Conservation (phyloP, 1,140 invertebrate genomes). For the Pseudomyrmex flavicornis region DNA sequence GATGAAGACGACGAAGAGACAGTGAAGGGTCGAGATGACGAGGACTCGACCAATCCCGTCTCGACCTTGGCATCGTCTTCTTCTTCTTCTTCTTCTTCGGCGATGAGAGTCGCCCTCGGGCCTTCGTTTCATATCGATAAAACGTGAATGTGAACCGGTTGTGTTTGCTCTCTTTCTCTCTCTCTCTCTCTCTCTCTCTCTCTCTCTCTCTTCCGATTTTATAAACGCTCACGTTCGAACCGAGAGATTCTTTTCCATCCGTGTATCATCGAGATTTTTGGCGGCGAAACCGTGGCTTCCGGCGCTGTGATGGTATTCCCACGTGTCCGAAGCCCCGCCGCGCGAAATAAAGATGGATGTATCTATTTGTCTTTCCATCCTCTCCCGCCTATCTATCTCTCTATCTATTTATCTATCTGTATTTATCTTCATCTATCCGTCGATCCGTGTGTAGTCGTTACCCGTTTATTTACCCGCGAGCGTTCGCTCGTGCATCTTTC, state of each 20-base stretch:
- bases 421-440: constrained; percentile 60
- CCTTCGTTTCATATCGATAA: not conserved
- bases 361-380: constrained; percentile 60
- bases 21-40: constrained; percentile 9
- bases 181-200: too few species aligned
- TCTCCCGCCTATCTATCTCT: constrained; percentile 43
- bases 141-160: constrained; percentile 1
- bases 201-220: not conserved
- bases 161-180: not conserved
- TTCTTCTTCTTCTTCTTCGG: not conserved
- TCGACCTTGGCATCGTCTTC: constrained; percentile 45
- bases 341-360: constrained; percentile 57
- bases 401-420: constrained; percentile 54
- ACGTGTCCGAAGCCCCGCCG: constrained; percentile 13
- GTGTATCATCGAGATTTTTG: constrained; percentile 46
- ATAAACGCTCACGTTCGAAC: not conserved
- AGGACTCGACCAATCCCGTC: constrained; percentile 24
- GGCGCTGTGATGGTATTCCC: constrained; percentile 38
- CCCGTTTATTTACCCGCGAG: constrained; percentile 39
- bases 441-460: constrained; percentile 18
- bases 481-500: constrained; percentile 19
- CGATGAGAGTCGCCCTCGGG: constrained; percentile 2
- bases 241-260: not conserved
- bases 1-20: constrained; percentile 11
- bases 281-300: constrained; percentile 42